Evolutionary conservation across 2,888 invertebrate genomes (phyloP).

Genomic region (Abrostola triplasia): DNA sequence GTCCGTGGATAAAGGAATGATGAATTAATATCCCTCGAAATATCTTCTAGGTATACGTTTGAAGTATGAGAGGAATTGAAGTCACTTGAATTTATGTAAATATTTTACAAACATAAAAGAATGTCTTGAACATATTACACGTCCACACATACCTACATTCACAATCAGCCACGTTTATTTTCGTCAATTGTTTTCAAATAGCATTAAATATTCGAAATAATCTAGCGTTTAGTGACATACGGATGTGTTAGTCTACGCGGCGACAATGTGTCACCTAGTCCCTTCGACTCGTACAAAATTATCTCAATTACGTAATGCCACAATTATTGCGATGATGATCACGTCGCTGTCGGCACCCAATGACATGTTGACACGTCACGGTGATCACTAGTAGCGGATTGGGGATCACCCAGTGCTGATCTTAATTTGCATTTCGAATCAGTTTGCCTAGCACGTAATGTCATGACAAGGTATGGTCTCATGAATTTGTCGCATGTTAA

Average conservation of each 20-base stretch:
- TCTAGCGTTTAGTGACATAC: slow-evolving; percentile 25
- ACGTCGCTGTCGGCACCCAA: slow-evolving; percentile 39
- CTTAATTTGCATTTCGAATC: slow-evolving; percentile 25
- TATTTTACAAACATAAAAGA: no score
- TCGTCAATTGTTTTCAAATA: slow-evolving; percentile 5
- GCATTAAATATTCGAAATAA: slow-evolving; percentile 6
- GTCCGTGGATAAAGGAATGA: no score
- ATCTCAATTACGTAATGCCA: slow-evolving; percentile 54
- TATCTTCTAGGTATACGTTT: no score
- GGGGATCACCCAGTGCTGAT: slow-evolving; percentile 3
- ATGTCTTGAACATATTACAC: no score
- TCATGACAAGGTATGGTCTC: neutral
- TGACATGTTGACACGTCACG: slow-evolving; percentile 37
- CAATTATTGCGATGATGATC: slow-evolving; percentile 53
- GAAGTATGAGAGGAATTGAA: no score
- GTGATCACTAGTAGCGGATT: slow-evolving; percentile 35
- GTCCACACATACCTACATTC: no score
- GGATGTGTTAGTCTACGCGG: slow-evolving; percentile 7
- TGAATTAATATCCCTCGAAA: no score
- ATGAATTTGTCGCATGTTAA: neutral
- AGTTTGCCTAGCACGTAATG: neutral
- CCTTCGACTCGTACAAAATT: slow-evolving; percentile 44
- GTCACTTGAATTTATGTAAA: no score
- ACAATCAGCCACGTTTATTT: neutral
- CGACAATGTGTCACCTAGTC: slow-evolving; percentile 44